Evolutionary conservation across 92 coral and sea anemone genomes (phyloP).

Genomic region (Hydrozoanthus gracilis): DNA sequence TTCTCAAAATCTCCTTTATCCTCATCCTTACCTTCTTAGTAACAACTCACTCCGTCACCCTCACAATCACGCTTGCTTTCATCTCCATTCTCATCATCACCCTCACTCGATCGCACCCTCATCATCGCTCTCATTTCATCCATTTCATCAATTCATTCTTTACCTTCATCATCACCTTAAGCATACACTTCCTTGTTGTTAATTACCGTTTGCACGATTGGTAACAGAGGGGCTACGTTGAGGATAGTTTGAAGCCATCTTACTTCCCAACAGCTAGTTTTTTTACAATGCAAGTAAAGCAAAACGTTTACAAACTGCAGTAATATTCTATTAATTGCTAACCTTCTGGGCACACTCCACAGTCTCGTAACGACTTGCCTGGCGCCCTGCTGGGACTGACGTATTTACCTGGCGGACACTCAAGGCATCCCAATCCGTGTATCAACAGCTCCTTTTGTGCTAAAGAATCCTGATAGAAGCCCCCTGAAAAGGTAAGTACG

Average conservation of each 20-base stretch:
- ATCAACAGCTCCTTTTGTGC: conserved; percentile 12
- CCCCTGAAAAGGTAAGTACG: conserved; percentile 21
- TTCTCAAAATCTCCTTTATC: neutral
- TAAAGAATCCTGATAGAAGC: conserved; percentile 54
- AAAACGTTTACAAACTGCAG: too few relatives aligned
- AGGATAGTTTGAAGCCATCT: too few relatives aligned
- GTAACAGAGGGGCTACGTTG: too few relatives aligned
- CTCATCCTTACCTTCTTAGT: neutral
- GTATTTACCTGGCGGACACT: conserved; percentile 54
- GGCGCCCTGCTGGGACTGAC: conserved; percentile 42
- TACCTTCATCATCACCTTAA: too few relatives aligned
- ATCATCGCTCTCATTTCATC: too few relatives aligned
- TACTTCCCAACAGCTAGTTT: too few relatives aligned
- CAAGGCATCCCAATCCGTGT: conserved; percentile 30
- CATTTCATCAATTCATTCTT: too few relatives aligned
- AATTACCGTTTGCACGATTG: too few relatives aligned
- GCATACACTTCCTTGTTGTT: too few relatives aligned
- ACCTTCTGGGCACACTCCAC: conserved; percentile 42
- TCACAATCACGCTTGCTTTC: neutral
- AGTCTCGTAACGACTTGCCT: conserved; percentile 24
- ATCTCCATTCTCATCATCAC: neutral
- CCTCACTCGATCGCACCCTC: neutral
- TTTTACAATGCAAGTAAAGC: too few relatives aligned
- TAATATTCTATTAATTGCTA: too few relatives aligned
- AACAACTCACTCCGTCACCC: too few relatives aligned